These are phyloP conservation scores for Ceratina calcarata DNA, from an alignment of 1,140 invertebrate species.

Conservation along the genomic window DNA sequence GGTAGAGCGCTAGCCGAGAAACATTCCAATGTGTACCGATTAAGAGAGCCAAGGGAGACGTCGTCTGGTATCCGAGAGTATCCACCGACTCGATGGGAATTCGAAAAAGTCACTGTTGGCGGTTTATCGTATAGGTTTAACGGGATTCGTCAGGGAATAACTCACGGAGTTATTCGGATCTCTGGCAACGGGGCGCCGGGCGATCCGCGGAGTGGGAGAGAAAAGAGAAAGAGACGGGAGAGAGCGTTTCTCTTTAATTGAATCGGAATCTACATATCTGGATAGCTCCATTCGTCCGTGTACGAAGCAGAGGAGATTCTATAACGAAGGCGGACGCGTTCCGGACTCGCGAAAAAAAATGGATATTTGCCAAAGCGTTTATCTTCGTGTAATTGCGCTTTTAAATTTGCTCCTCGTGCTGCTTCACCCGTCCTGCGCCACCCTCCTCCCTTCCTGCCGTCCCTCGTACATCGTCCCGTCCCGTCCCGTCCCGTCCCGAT, in stretches of 20 bases:
- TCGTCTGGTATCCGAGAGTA: slow-evolving; percentile 42
- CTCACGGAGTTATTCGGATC: slow-evolving; percentile 41
- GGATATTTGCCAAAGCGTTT: slow-evolving; percentile 43
- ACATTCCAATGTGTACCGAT: slow-evolving; percentile 48
- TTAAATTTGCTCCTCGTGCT: slow-evolving; percentile 26
- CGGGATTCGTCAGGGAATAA: slow-evolving; percentile 47
- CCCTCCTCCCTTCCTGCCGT: neutral
- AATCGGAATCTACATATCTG: slow-evolving; percentile 49
- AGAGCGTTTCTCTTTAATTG: slow-evolving; percentile 47
- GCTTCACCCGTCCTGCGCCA: neutral
- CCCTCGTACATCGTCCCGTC: too few species aligned
- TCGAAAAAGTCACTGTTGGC: slow-evolving; percentile 46
- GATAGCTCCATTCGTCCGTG: slow-evolving; percentile 42
- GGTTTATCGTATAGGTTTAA: slow-evolving; percentile 47
- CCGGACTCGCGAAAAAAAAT: slow-evolving; percentile 26
- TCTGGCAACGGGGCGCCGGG: slow-evolving; percentile 19
- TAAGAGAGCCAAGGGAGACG: slow-evolving; percentile 43
- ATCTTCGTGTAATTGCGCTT: slow-evolving; percentile 44
- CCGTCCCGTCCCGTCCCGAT: neutral
- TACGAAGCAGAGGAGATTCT: slow-evolving; percentile 27
- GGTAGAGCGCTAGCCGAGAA: neutral
- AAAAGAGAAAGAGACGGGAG: neutral
- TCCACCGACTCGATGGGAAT: slow-evolving; percentile 47
- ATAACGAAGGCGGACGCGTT: slow-evolving; percentile 32
- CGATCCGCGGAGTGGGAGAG: neutral